Conservation (phyloP, 2,888 invertebrate species). For the Trypoxylon attenuatum region DNA sequence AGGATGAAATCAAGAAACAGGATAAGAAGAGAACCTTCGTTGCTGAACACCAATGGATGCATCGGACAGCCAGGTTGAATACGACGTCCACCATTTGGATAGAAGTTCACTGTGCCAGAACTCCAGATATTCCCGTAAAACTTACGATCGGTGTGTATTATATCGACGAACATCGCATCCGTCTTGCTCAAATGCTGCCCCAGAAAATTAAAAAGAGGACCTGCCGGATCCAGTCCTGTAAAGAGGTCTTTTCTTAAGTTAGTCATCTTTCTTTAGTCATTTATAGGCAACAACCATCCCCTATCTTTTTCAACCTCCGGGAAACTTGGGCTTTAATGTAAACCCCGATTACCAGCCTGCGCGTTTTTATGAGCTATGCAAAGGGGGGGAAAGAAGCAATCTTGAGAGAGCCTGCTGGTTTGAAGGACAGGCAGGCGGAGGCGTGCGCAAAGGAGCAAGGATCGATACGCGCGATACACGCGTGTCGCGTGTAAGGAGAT, state of each 20-base stretch:
- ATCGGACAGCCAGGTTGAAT: conserved; percentile 75
- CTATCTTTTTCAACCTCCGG: neutral
- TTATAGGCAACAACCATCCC: neutral
- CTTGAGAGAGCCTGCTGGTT: too few relatives aligned
- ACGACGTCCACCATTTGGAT: conserved; percentile 75
- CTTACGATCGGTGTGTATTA: conserved; percentile 76
- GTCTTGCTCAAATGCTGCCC: conserved; percentile 58
- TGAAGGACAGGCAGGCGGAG: too few relatives aligned
- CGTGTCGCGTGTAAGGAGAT: neutral
- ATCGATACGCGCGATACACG: too few relatives aligned
- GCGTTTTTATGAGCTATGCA: too few relatives aligned
- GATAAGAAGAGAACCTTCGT: neutral
- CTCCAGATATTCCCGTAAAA: conserved; percentile 69
- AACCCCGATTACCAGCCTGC: too few relatives aligned
- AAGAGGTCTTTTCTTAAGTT: neutral
- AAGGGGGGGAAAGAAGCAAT: too few relatives aligned
- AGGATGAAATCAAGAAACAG: neutral
- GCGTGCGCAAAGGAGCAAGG: too few relatives aligned
- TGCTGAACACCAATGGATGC: neutral
- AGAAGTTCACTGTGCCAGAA: conserved; percentile 75
- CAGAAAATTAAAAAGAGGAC: conserved; percentile 74
- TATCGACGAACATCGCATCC: conserved; percentile 76
- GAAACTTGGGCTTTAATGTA: neutral
- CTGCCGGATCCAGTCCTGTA: conserved; percentile 76
- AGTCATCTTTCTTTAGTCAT: too few relatives aligned